Conservation (phyloP, 2,888 invertebrate species). For the Cantharis lateralis region DNA sequence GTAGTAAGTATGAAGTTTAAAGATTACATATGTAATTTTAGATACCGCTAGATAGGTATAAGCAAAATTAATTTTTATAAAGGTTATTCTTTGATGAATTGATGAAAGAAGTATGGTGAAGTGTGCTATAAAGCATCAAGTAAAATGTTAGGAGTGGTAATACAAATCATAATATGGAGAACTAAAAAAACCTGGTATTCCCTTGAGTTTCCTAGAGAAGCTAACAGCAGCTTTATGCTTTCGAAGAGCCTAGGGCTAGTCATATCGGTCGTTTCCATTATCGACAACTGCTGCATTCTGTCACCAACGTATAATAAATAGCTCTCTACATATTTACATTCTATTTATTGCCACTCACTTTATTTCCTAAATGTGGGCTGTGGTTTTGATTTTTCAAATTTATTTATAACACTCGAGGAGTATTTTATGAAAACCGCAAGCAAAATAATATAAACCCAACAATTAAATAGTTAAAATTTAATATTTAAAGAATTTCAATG, state of each 20-base stretch:
- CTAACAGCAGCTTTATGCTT: conserved; percentile 27
- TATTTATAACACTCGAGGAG: not conserved
- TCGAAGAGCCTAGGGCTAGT: conserved; percentile 31
- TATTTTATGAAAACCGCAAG: not conserved
- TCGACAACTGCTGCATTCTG: conserved; percentile 47
- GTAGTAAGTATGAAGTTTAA: too few relatives aligned
- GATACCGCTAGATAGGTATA: too few relatives aligned
- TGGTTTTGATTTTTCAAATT: not conserved
- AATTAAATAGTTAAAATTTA: not conserved
- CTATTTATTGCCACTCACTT: conserved; percentile 30
- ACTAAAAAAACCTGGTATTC: conserved; percentile 44
- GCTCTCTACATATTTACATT: conserved; percentile 39
- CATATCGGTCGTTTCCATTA: conserved; percentile 47
- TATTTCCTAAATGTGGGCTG: conserved; percentile 24
- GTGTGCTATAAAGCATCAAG: conserved; percentile 18
- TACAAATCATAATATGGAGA: conserved; percentile 44
- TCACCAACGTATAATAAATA: conserved; percentile 44
- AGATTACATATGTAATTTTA: too few relatives aligned
- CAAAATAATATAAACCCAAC: not conserved
- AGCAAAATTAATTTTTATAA: too few relatives aligned
- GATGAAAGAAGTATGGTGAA: too few relatives aligned
- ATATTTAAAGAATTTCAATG: not conserved
- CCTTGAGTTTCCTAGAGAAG: conserved; percentile 32
- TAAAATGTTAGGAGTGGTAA: conserved; percentile 14
- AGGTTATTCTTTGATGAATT: too few relatives aligned